Percentiles rank a stretch among this genome's conserved stretches.
phyloP scores from a whole-genome alignment of 2,888 invertebrate genomes.

The Dexiosoma caninum region DNA sequence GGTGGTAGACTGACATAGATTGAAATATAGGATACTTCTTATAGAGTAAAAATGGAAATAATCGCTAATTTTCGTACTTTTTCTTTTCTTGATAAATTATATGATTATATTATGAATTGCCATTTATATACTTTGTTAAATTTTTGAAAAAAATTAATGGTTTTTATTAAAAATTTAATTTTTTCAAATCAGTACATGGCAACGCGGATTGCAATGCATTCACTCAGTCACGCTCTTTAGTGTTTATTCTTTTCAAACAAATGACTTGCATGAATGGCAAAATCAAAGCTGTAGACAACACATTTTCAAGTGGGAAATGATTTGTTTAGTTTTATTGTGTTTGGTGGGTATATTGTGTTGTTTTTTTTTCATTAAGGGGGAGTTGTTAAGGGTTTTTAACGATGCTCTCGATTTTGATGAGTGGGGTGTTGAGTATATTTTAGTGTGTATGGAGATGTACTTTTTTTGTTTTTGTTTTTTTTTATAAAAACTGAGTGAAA shows the following conservation, averaged over 20 bases:
- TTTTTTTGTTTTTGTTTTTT: constrained; percentile 34
- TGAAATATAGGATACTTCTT: too few relatives aligned
- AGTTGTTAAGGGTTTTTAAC: constrained; percentile 29
- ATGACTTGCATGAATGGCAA: constrained; percentile 37
- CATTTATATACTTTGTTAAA: too few relatives aligned
- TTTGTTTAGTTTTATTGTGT: constrained; percentile 70
- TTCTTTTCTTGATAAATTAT: too few relatives aligned
- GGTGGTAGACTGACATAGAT: too few relatives aligned
- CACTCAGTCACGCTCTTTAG: neutral
- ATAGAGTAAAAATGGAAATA: too few relatives aligned
- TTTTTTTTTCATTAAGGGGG: constrained; percentile 42
- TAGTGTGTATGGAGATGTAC: neutral
- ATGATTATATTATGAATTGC: too few relatives aligned
- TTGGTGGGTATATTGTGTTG: constrained; percentile 37
- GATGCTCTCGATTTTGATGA: constrained; percentile 19
- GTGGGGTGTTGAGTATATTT: constrained; percentile 53
- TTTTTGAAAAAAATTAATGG: too few relatives aligned
- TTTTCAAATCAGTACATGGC: too few relatives aligned
- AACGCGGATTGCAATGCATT: neutral
- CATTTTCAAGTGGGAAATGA: constrained; percentile 73
- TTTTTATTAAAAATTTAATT: too few relatives aligned
- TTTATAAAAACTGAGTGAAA: neutral
- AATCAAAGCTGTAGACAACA: constrained; percentile 67
- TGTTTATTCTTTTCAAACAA: neutral
- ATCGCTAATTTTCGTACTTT: too few relatives aligned